Base-by-base conservation (phyloP, 1,140 invertebrate species). In the Planococcus citri region DNA sequence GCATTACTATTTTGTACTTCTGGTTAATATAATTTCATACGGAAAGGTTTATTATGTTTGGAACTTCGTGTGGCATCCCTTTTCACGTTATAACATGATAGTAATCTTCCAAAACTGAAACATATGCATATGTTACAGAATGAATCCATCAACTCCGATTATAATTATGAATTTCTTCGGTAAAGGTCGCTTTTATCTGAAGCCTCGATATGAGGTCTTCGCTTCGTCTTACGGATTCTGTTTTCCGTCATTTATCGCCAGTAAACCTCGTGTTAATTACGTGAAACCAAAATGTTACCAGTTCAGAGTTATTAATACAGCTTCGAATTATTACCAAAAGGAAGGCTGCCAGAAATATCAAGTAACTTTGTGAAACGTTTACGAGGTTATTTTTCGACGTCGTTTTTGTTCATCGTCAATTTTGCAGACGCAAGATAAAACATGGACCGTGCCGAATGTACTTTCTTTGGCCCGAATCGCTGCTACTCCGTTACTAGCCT, bases 401-500 rank as follows among this genome's bases (percentile, higher is more conserved):
- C 17, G 17, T 51, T 33, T 33, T 17, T 51, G 10, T 17, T 9
- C 17, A 9, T 20, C 6, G n/a, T 51, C 6, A 17, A 51, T 9
- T 51, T 64, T 64, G 22, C 21, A 64, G 60, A 4, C 9, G 17
- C 20, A 64, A 22, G 25, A 64, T 25, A 24, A 21, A 25, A 25
- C 24, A 64, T 20, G 10, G 78, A 98, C 95, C 0, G 83, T 98
- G 73, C 95, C 95, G 29, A 98, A 98, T 80, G 80, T 93, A 33
- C 78, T 97, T 58, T 96, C 92, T 77, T 79, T 92, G 10, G 82
- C 86, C 29, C 82, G 95, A 75, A 95, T 97, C 75, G 77, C 85
- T 3, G 81, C 91, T 68, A 89, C 94, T 4, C 95, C 95, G 14
- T 87, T 89, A 76, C 81, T 97, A 38, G 91, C 90, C 33, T 93